Evolutionary conservation across 2,888 invertebrate species (phyloP).

Genomic region (Nomada hirtipes): DNA sequence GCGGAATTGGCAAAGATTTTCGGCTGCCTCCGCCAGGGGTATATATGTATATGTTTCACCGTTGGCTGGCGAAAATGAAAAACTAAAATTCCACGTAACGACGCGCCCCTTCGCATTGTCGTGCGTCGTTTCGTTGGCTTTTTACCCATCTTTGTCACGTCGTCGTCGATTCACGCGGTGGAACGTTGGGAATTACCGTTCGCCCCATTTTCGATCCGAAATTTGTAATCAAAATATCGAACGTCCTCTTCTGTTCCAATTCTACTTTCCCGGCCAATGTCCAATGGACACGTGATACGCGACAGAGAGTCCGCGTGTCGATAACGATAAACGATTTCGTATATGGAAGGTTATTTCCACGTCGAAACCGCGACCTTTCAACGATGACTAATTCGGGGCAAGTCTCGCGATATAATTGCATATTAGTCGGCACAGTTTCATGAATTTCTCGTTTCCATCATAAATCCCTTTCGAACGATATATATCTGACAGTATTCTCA

Average conservation of each 20-base stretch:
- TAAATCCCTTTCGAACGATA: conserved; percentile 19
- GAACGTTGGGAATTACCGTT: conserved; percentile 5
- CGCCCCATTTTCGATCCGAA: neutral
- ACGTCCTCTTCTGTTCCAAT: neutral
- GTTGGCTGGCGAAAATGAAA: conserved; percentile 33
- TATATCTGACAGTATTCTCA: conserved; percentile 6
- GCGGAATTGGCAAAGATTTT: conserved; percentile 56
- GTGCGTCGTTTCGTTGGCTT: conserved; percentile 18
- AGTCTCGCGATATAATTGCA: neutral
- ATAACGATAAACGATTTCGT: neutral
- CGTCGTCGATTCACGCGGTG: conserved; percentile 23
- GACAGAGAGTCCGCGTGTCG: no score
- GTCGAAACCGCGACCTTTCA: conserved; percentile 8
- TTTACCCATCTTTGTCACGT: conserved; percentile 32
- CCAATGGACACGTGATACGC: neutral
- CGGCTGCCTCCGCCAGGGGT: conserved; percentile 6
- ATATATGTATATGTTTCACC: conserved; percentile 15
- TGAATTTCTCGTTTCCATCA: conserved; percentile 1
- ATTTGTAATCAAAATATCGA: neutral
- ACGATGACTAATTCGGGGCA: conserved; percentile 4
- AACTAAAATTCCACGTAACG: conserved; percentile 25
- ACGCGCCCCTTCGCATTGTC: conserved; percentile 8
- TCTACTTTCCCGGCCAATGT: neutral
- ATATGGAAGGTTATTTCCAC: neutral
- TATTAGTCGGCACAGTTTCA: neutral